Conservation (phyloP, 2,113 vertebrate species). For the Struthidea cinerea region DNA sequence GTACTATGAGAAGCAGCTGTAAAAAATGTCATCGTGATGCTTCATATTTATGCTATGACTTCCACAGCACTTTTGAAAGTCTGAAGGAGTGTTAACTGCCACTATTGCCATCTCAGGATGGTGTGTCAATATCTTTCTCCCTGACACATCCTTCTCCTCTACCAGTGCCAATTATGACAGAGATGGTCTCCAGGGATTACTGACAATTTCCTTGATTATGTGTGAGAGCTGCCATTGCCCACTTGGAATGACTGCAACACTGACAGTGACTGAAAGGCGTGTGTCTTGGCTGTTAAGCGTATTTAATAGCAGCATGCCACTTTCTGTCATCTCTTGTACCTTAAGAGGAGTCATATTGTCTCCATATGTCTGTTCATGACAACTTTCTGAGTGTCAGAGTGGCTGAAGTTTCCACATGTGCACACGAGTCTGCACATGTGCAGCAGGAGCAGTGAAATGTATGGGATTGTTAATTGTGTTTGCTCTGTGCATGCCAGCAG, state of each 20-base stretch:
- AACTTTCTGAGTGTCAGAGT: not conserved
- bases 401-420: not conserved
- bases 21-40: not conserved
- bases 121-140: not conserved
- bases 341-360: not conserved
- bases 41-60: not conserved
- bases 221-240: not conserved
- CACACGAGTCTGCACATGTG: rapidly evolving
- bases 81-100: not conserved
- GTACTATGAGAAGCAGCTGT: not conserved
- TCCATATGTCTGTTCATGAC: not conserved
- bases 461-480: not conserved
- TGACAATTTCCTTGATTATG: not conserved
- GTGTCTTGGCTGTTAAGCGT: not conserved
- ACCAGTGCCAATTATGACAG: not conserved
- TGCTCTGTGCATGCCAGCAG: not conserved
- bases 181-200: not conserved
- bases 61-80: not conserved
- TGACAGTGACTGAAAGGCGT: not conserved
- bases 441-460: not conserved
- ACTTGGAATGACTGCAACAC: not conserved
- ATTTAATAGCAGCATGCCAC: not conserved
- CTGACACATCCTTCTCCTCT: not conserved
- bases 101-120: not conserved
- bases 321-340: not conserved